Percentiles rank a stretch among this genome's conserved stretches.
phyloP scores from a whole-genome alignment of 2,888 invertebrate species.

The Nomada hirtipes region DNA sequence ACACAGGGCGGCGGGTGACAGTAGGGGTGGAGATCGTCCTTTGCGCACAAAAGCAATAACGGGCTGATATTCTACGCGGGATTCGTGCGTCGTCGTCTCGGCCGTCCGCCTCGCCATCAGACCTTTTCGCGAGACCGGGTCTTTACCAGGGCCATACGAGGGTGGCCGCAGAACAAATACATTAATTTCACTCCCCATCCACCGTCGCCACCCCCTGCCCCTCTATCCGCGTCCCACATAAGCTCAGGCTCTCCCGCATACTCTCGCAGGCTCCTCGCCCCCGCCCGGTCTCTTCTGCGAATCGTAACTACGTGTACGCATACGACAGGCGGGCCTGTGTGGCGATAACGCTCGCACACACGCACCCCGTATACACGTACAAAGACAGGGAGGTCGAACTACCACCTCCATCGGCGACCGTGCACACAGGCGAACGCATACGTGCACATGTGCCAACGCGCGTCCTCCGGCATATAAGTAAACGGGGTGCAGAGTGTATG shows the following conservation, averaged over 20 bases:
- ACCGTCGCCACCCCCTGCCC: slow-evolving; percentile 52
- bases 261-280: slow-evolving; percentile 12
- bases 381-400: slow-evolving; percentile 30
- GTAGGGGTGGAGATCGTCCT: slow-evolving; percentile 57
- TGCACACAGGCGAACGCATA: slow-evolving; percentile 40
- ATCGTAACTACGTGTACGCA: slow-evolving; percentile 48
- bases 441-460: slow-evolving; percentile 75
- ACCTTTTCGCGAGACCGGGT: slow-evolving; percentile 73
- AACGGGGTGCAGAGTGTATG: slow-evolving; percentile 79
- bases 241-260: slow-evolving; percentile 16
- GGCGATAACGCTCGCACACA: neutral
- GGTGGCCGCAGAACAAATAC: slow-evolving; percentile 83
- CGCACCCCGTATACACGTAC: neutral
- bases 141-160: slow-evolving; percentile 77
- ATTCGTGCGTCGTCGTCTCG: slow-evolving; percentile 70
- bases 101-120: slow-evolving; percentile 69
- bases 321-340: slow-evolving; percentile 43
- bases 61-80: slow-evolving; percentile 72
- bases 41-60: slow-evolving; percentile 77
- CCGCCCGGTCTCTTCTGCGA: slow-evolving; percentile 30
- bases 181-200: slow-evolving; percentile 81
- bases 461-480: slow-evolving; percentile 82
- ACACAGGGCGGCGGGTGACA: slow-evolving; percentile 23
- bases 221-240: slow-evolving; percentile 21
- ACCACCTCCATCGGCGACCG: slow-evolving; percentile 55